Conservation (phyloP, 2,888 invertebrate species). For the Synanthedon myopaeformis region DNA sequence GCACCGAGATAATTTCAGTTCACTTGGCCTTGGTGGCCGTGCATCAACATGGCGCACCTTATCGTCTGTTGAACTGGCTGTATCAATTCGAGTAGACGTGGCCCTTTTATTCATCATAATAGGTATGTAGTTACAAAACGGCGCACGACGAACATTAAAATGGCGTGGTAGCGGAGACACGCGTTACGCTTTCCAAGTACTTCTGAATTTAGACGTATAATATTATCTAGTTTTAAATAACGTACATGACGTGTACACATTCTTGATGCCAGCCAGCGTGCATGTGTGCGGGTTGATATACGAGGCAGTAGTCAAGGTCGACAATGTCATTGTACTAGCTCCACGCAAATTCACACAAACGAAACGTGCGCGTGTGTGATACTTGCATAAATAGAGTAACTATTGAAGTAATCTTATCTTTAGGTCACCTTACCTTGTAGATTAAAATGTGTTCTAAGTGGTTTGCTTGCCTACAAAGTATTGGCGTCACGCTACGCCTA, state of each 20-base stretch:
- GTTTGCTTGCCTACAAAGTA: background rate
- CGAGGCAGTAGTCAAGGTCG: constrained; percentile 66
- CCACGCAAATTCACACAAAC: constrained; percentile 42
- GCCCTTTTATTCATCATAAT: background rate
- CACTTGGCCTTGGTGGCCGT: constrained; percentile 51
- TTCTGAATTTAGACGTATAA: constrained; percentile 29
- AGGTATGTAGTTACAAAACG: background rate
- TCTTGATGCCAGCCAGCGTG: constrained; percentile 24
- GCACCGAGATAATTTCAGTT: constrained; percentile 10
- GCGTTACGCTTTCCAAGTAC: constrained; percentile 10
- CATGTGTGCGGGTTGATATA: constrained; percentile 32
- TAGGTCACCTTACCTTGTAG: constrained; percentile 68
- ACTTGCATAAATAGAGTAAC: constrained; percentile 3
- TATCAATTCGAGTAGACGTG: constrained; percentile 1
- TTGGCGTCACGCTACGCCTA: background rate
- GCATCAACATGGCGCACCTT: constrained; percentile 47
- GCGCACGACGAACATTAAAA: background rate
- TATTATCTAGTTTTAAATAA: constrained; percentile 37
- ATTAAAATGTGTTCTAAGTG: constrained; percentile 21
- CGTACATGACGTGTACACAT: constrained; percentile 42
- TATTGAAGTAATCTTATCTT: constrained; percentile 68
- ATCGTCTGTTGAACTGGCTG: constrained; percentile 65
- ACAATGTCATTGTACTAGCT: constrained; percentile 65
- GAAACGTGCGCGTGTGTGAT: constrained; percentile 20
- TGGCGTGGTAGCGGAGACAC: constrained; percentile 6